Conservation (phyloP, 2,797 vertebrate species). For the Epinephelus awoara region DNA sequence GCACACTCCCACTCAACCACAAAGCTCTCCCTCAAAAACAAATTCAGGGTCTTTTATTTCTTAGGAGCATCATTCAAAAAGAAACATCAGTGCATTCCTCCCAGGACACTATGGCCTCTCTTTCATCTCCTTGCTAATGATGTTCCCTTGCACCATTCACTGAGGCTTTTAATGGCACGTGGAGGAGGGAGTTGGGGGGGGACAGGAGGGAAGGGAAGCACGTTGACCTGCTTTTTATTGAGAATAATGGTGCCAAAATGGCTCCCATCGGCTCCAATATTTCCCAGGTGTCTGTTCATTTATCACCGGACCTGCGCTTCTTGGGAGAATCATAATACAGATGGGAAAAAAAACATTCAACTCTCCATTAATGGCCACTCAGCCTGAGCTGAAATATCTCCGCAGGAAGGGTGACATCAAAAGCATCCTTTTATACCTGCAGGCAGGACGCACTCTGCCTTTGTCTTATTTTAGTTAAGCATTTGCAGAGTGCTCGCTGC, state of each 20-base stretch:
- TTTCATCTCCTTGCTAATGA: constrained; percentile 71
- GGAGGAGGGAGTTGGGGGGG: constrained; percentile 12
- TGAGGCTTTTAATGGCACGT: constrained; percentile 64
- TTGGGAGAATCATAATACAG: constrained; percentile 65
- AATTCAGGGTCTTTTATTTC: constrained; percentile 33
- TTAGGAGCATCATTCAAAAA: constrained; percentile 44
- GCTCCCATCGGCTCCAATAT: constrained; percentile 69
- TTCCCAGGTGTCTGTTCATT: constrained; percentile 78
- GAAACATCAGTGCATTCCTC: constrained; percentile 57
- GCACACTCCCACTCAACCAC: constrained; percentile 7
- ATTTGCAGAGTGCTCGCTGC: constrained; percentile 9
- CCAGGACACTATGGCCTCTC: constrained; percentile 47
- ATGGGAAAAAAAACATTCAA: constrained; percentile 48
- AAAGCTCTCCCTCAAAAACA: constrained; percentile 31
- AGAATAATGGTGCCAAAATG: constrained; percentile 80
- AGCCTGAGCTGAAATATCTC: constrained; percentile 55
- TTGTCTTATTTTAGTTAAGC: constrained; percentile 47
- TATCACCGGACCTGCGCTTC: constrained; percentile 64
- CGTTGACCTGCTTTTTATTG: constrained; percentile 76
- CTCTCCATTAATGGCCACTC: constrained; percentile 64
- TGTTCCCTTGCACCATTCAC: constrained; percentile 43
- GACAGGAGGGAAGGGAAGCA: constrained; percentile 26
- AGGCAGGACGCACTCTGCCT: constrained; percentile 18
- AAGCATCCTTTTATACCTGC: constrained; percentile 44
- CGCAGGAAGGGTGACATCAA: constrained; percentile 50